Evolutionary conservation across 2,113 vertebrate genomes (phyloP), one percentile per base, ranked within the genome.

Genomic region (Chroicocephalus ridibundus): DNA sequence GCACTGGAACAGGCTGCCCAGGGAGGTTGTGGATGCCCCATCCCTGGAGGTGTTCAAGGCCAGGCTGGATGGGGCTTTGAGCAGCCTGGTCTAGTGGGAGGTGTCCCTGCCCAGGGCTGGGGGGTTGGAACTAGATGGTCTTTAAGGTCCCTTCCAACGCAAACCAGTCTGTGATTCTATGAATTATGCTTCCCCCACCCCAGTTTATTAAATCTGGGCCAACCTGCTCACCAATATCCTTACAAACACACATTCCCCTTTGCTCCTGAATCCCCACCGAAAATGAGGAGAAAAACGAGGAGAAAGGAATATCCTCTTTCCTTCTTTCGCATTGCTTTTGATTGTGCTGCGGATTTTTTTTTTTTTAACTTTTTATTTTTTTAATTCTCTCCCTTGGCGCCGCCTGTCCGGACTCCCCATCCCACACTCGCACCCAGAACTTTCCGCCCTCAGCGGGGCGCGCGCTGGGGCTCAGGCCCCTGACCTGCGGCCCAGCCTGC

Each of bases 301-400:
- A 58, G 57, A 46, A 46, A 46, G 44, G 44, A 46, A 42, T n/a
- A n/a, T 62, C 34, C 38, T 71, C 46, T 44, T 74, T 34, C 11
- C 8, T 75, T 12, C 26, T 47, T 57, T 31, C 5, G 8, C 13
- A 58, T 22, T 36, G 17, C 3, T 47, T 86, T 68, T 60, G 44
- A 51, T 34, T 57, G 9, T 8, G 14, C 4, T 17, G 6, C 2
- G 1, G 19, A 2, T 38, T 19, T 52, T 31, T 15, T 6, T 10
- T 4, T n/a, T 52, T 34, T 27, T 18, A 47, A 11, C 10, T 47
- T 47, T 47, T 47, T 47, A 47, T 47, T 47, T 22, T 8, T 18
- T 11, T 3, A 51, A 11, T 51, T 54, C 6, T 36, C 44, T 65
- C 54, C 32, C 31, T 68, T 4, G 12, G 14, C 29, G 7, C 7